Evolutionary conservation across 1,140 invertebrate genomes (phyloP).

Genomic region (Hylaeus volcanicus): DNA sequence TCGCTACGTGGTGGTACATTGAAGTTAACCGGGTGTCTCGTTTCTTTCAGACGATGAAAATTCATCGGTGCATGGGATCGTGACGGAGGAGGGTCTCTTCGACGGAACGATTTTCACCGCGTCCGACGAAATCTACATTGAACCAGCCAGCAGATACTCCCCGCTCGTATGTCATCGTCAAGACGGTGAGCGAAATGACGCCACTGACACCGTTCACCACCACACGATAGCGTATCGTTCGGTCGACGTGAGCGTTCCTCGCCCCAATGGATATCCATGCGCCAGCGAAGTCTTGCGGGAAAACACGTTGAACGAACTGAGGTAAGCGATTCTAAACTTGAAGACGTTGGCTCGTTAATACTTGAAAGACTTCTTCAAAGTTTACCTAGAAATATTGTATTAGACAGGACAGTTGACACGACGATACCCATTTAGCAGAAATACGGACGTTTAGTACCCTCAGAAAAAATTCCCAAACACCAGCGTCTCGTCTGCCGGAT

Average conservation of each 20-base stretch:
- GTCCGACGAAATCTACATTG: slow-evolving; percentile 90
- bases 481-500: too few species aligned
- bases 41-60: slow-evolving; percentile 88
- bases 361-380: too few species aligned
- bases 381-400: too few species aligned
- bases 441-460: too few species aligned
- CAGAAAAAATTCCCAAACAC: too few species aligned
- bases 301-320: slow-evolving; percentile 55
- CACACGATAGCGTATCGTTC: slow-evolving; percentile 92
- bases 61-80: slow-evolving; percentile 89
- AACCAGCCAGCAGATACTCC: slow-evolving; percentile 89
- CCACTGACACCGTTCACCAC: slow-evolving; percentile 72
- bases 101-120: slow-evolving; percentile 91
- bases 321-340: slow-evolving; percentile 24
- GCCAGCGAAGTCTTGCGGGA: slow-evolving; percentile 80
- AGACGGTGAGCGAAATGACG: slow-evolving; percentile 58
- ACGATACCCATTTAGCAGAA: too few species aligned
- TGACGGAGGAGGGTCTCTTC: slow-evolving; percentile 92
- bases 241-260: slow-evolving; percentile 88
- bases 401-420: too few species aligned
- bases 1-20: too few species aligned
- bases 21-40: too few species aligned
- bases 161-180: slow-evolving; percentile 32
- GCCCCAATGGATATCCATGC: slow-evolving; percentile 74
- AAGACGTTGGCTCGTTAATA: background rate